These are phyloP conservation scores for Mechanitis mazaeus DNA, from an alignment of 2,888 invertebrate genomes.

Conservation along the genomic window DNA sequence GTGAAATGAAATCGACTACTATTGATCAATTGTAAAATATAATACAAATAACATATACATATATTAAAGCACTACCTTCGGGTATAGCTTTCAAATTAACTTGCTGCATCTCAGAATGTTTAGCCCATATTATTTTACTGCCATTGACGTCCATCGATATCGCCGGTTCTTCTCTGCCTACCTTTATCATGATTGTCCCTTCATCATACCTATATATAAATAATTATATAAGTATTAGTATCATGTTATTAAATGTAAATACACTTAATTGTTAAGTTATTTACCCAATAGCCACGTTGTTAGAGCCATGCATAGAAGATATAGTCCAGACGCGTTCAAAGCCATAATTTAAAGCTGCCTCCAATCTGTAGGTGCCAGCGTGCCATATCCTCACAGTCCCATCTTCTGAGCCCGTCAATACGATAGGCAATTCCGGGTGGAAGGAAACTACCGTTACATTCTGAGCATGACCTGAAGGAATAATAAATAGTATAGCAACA, in stretches of 20 bases:
- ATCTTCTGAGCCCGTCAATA: constrained; percentile 98
- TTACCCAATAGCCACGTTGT: constrained; percentile 94
- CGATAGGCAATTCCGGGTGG: constrained; percentile 98
- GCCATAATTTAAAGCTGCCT: constrained; percentile 98
- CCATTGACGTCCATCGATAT: constrained; percentile 99
- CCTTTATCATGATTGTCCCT: constrained; percentile 95
- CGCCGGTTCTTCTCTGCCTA: constrained; percentile 99
- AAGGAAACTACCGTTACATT: constrained; percentile 97
- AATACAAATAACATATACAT: no score
- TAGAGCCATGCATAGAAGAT: constrained; percentile 93
- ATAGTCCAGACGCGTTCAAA: constrained; percentile 99
- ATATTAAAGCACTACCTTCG: constrained; percentile 72
- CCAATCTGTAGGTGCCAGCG: constrained; percentile 97
- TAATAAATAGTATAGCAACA: background rate
- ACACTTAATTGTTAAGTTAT: constrained; percentile 27
- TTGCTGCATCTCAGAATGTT: constrained; percentile 98
- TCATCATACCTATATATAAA: constrained; percentile 84
- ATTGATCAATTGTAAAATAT: constrained; percentile 5
- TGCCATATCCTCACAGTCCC: constrained; percentile 99
- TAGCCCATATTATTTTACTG: constrained; percentile 99
- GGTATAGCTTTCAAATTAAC: constrained; percentile 92
- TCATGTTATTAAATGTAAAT: no score
- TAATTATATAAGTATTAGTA: constrained; percentile 30
- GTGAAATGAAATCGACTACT: constrained; percentile 3
- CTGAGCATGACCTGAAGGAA: constrained; percentile 87